Evolutionary conservation across 1,140 invertebrate species (phyloP), one percentile per base, ranked within the genome.

Genomic region (Scaptomyza montana): DNA sequence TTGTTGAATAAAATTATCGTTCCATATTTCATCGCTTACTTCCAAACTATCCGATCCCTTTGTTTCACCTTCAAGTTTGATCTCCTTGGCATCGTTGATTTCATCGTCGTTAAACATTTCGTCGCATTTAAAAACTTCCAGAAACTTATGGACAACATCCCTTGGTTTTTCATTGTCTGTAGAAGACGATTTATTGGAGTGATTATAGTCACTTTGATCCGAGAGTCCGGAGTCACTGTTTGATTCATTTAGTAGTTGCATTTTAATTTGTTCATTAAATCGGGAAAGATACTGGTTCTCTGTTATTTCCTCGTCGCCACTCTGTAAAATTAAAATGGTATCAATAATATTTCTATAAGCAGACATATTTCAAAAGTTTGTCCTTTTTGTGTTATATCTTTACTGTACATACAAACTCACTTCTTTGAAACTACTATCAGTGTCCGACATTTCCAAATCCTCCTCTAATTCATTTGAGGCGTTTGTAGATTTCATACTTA

Each of bases 231-330:
- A 75, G 21, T 91, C 84, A 28, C 77, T 91, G 25, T 75, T 89
- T 4, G 84, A 78, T 28, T 86, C 85, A 60, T 86, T 75, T 9
- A 91, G 57, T 28, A 91, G 71, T 74, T 91, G 71, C 5, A 72
- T 41, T 54, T 91, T 91, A 5, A 91, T 62, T 57, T 91, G 67
- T 12, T 89, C 87, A 77, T 91, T 91, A 19, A 64, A 84, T 13
- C 67, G 73, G 10, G 64, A 70, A 16, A 90, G 45, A 66, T 78
- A 91, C 36, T 91, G 74, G 36, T 73, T 61, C 54, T 91, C 90
- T 2, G 84, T 87, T 21, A 90, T 69, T n/a, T 59, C 43, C 51
- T 84, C 82, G 5, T 77, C 82, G n/a, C 75, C 78, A 50, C 41
- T 80, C 89, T 90, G 56, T 16, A 77, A 66, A 50, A 56, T 12